Percentiles rank a stretch among this genome's conserved stretches.
Conservation (phyloP, 1,140 invertebrate species). For the Cydia fagiglandana region DNA sequence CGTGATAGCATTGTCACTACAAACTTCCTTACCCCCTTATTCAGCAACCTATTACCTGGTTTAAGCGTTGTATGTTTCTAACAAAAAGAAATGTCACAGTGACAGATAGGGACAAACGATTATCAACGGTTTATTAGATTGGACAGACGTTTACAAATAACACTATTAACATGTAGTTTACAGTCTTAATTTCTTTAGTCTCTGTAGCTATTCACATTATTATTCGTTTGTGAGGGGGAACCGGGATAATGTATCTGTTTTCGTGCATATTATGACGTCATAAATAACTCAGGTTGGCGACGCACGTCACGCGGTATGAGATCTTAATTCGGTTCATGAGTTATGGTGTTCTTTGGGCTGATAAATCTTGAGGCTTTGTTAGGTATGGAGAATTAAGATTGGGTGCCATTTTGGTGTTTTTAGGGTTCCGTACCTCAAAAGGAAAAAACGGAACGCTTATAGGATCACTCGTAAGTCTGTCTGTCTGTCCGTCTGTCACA, state of each 20-base stretch:
- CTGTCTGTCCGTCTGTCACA: too few species aligned
- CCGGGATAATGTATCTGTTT: slow-evolving; percentile 32
- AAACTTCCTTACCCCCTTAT: too few species aligned
- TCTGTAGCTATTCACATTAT: background rate
- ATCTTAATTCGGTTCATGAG: slow-evolving; percentile 28
- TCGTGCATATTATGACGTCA: slow-evolving; percentile 32
- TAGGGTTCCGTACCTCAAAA: too few species aligned
- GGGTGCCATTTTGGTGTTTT: background rate
- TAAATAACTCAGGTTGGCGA: slow-evolving; percentile 30
- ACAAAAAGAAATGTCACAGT: too few species aligned
- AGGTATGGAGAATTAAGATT: background rate
- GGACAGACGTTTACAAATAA: too few species aligned
- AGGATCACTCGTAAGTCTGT: too few species aligned
- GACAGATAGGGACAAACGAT: too few species aligned
- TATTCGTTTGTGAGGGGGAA: slow-evolving; percentile 29
- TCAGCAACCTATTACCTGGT: too few species aligned
- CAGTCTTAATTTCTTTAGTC: background rate
- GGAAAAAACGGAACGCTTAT: too few species aligned
- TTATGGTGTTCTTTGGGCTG: slow-evolving; percentile 16
- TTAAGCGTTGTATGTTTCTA: too few species aligned
- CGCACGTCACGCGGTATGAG: slow-evolving; percentile 15
- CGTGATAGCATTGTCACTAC: too few species aligned
- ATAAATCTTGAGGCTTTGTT: slow-evolving; percentile 27
- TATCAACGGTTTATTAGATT: too few species aligned
- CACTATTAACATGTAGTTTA: background rate